A percentile compares a stretch with the other conserved stretches of the same genome.
Conservation (phyloP, 1,140 invertebrate species). For the Trichonephila clavata region DNA sequence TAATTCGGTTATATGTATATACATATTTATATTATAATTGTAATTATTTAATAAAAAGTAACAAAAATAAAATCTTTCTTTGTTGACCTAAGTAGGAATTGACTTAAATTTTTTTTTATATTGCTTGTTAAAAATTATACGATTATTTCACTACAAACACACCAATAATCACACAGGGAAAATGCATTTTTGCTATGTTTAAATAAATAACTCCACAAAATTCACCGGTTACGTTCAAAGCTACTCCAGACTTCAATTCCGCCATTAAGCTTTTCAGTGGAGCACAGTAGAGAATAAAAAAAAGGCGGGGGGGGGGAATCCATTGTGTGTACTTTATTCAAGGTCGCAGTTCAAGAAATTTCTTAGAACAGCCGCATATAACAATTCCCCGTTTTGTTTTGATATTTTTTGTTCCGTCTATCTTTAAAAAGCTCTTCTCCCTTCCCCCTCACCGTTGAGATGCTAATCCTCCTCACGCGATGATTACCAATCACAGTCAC, state of each 20-base stretch:
- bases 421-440: slow-evolving; percentile 14
- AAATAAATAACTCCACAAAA: no score
- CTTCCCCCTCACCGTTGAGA: slow-evolving; percentile 12
- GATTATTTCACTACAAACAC: no score
- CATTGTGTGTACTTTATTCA: slow-evolving; percentile 41
- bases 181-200: no score
- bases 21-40: no score
- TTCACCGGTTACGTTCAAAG: no score
- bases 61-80: no score
- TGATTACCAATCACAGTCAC: slow-evolving; percentile 65
- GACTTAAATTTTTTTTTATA: no score
- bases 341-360: slow-evolving; percentile 36
- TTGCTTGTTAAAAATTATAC: no score
- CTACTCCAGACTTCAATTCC: background rate
- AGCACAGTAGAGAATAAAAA: background rate
- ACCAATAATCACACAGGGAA: no score
- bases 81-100: no score
- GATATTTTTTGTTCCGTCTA: background rate
- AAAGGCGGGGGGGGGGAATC: background rate
- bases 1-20: no score
- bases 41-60: no score
- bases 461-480: slow-evolving; percentile 52
- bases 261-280: slow-evolving; percentile 9
- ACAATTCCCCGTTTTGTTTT: slow-evolving; percentile 16
- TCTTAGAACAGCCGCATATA: slow-evolving; percentile 40